Evolutionary conservation across 2,113 vertebrate species (phyloP), one percentile per base, ranked within the genome.

Genomic region (Ornithorhynchus anatinus): DNA sequence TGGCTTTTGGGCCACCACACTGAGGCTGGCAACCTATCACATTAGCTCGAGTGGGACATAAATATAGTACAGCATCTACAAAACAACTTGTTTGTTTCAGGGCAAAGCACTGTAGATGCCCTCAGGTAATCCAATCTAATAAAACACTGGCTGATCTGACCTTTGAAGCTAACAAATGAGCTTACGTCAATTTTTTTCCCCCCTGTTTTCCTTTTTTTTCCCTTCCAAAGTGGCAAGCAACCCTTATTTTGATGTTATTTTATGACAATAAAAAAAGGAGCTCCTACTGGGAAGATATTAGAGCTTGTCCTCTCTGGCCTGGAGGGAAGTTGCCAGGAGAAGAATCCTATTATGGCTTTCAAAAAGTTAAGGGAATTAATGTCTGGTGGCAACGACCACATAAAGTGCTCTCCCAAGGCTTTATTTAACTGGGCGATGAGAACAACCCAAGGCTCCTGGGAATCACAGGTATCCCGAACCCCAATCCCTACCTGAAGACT

Each of bases 91-190:
- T 43, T 78, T 85, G 25, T 86, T 85, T 89, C 66, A 63, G 79
- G 72, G 85, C 31, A 0, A 53, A 62, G 68, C 56, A 45, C 40
- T 57, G 14, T 27, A 72, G 57, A 56, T 59, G 69, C 68, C 75
- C 3, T 1, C 35, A 29, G 75, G 78, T 82, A 87, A 79, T 83
- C 40, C 48, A 19, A 84, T 56, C 20, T 48, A 75, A 29, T 78
- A 69, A 81, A 85, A 65, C 27, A 20, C 32, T 57, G 50, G 19
- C 25, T 52, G 11, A 14, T 12, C 62, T 82, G 79, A 86, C 79
- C 77, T 91, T 70, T 75, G 78, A 82, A 71, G 72, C 48, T 84
- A 76, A 84, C 56, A 67, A 82, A 79, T 84, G 57, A 16, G 69
- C 59, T 58, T 74, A 69, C 8, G 16, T 14, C 29, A 13, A 50